A percentile compares a stretch with the other conserved stretches of the same genome.
Conservation (phyloP, 2,888 invertebrate genomes). For the Euzophera pinguis region DNA sequence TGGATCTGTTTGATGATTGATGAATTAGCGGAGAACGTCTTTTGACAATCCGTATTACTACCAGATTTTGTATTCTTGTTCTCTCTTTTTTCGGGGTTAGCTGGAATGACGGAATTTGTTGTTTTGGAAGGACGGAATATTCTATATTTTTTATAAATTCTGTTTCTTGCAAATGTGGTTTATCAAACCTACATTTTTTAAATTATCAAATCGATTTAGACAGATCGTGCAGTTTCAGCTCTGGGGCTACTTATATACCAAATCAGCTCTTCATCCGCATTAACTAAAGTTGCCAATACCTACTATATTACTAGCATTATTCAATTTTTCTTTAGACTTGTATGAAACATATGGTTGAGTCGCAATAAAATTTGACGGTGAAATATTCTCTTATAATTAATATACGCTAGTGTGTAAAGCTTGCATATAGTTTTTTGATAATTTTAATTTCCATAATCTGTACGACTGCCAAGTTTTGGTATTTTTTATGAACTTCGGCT, state of each 20-base stretch:
- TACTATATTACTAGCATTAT: conserved; percentile 12
- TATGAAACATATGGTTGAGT: conserved; percentile 48
- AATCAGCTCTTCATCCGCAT: background rate
- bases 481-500: conserved; percentile 31
- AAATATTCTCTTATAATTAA: conserved; percentile 24
- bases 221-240: background rate
- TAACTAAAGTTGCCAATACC: background rate
- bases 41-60: background rate
- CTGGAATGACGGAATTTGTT: background rate
- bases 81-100: background rate
- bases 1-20: background rate
- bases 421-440: conserved; percentile 42
- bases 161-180: background rate
- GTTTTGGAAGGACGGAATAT: background rate
- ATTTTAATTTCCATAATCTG: conserved; percentile 45
- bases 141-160: background rate
- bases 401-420: conserved; percentile 50
- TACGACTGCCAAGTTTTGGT: conserved; percentile 39
- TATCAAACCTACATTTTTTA: background rate
- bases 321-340: conserved; percentile 21
- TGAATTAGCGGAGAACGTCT: background rate
- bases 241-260: background rate
- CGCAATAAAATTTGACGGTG: conserved; percentile 37
- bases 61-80: background rate
- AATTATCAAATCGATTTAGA: conserved; percentile 1